Percentiles rank a stretch among this genome's conserved stretches.
Evolutionary conservation across 2,888 invertebrate genomes (phyloP).

Genomic region (Drosophila flavopinicola): DNA sequence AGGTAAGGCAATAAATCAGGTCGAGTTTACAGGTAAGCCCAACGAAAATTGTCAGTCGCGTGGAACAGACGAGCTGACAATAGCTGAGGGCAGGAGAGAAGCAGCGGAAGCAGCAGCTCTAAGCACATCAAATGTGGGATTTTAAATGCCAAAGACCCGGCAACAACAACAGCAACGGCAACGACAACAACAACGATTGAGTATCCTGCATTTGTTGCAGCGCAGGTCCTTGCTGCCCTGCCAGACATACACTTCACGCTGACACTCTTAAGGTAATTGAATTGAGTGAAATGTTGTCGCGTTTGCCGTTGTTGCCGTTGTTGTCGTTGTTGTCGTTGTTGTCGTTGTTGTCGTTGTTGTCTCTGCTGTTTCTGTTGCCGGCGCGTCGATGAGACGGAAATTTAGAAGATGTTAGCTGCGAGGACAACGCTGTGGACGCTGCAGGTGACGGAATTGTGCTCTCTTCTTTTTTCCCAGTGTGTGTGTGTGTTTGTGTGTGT

Average conservation of each 20-base stretch:
- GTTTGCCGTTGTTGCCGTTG: conserved; percentile 32
- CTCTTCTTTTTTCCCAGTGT: neutral
- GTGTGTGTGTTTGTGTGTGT: conserved; percentile 14
- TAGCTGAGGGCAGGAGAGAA: conserved; percentile 3
- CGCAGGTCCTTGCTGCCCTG: conserved; percentile 3
- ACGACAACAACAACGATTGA: conserved; percentile 36
- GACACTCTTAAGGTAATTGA: conserved; percentile 83
- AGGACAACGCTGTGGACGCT: conserved; percentile 51
- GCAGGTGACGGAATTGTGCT: conserved; percentile 31
- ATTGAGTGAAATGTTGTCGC: conserved; percentile 80
- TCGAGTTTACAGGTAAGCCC: conserved; percentile 78
- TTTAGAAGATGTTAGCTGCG: conserved; percentile 56
- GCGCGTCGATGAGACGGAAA: conserved; percentile 70
- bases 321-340: neutral
- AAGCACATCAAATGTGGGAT: conserved; percentile 80
- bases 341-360: too few relatives aligned
- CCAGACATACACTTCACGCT: conserved; percentile 68
- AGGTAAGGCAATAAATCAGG: conserved; percentile 73
- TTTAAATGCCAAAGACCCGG: conserved; percentile 74
- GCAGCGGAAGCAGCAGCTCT: conserved; percentile 34
- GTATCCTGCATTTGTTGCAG: conserved; percentile 26
- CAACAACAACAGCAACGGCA: conserved; percentile 46
- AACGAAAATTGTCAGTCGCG: conserved; percentile 74
- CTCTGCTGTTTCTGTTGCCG: conserved; percentile 34
- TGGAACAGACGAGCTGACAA: conserved; percentile 37